Percentiles rank a stretch among this genome's conserved stretches.
phyloP scores from a whole-genome alignment of 2,797 vertebrate species.

The Poeciliopsis paucimaculata region DNA sequence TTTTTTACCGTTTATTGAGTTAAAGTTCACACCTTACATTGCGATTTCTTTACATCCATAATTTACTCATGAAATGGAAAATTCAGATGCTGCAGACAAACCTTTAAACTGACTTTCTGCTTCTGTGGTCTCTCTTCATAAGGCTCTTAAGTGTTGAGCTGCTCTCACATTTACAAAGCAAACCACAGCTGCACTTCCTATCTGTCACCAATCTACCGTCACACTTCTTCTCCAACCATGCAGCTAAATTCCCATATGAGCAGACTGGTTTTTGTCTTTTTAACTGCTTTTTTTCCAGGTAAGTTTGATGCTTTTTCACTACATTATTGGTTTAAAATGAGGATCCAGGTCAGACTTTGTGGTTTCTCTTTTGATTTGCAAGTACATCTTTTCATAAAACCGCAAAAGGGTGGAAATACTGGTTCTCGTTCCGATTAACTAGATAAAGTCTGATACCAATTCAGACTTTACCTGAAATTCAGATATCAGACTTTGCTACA shows the following conservation, averaged over 20 bases:
- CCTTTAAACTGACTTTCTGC: background rate
- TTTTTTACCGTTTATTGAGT: background rate
- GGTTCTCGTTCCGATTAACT: background rate
- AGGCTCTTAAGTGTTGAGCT: background rate
- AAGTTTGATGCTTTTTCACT: background rate
- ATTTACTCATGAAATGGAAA: background rate
- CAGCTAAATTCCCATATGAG: background rate
- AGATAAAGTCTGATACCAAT: background rate
- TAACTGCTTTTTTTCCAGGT: constrained; percentile 54
- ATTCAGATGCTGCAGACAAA: background rate
- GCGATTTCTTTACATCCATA: background rate
- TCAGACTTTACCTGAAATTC: too few species aligned
- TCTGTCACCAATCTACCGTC: background rate
- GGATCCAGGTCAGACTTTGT: background rate
- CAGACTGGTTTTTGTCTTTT: constrained; percentile 35
- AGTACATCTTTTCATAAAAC: background rate
- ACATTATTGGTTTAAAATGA: background rate
- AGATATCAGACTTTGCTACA: background rate
- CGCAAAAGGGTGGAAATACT: background rate
- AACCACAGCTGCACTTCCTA: constrained; percentile 18
- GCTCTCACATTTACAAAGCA: constrained; percentile 37
- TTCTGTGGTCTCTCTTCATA: constrained; percentile 47
- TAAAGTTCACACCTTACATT: background rate
- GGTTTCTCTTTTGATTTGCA: background rate
- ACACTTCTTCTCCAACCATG: background rate